Base-by-base conservation (phyloP, 2,797 vertebrate species). In the Premnoplex brunnescens region DNA sequence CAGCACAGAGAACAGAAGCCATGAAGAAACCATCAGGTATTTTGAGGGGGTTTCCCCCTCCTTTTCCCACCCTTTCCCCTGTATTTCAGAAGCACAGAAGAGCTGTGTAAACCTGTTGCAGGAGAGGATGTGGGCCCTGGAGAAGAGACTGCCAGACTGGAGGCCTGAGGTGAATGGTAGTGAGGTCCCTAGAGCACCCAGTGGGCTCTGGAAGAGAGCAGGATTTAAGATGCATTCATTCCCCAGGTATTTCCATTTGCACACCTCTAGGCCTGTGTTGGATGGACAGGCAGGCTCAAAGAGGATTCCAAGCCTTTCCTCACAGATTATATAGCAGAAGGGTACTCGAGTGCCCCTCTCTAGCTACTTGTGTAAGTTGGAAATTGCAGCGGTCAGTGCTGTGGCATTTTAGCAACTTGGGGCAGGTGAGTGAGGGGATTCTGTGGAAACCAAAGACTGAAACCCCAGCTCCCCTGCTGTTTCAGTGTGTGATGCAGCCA, bases 1-100 rank as follows among this genome's bases (percentile, higher is more conserved):
- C 96, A 99, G 99, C 97, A 99, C 98, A 3, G 99, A 99, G 91
- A 99, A 99, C 71, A 75, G 48, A 63, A 98, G 82, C 43, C 99
- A 99, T 4, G 98, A 99, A 94, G 98, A 98, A 78, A 97, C 93
- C 19, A 85, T 99, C 97, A 98, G 99, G 99, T 99, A 97, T 81
- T 94, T 56, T 56, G 21, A 15, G 13, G 56, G 43, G 14, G 3
- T 54, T 7, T 9, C 7, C 7, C 5, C 7, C 2, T 9, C 1
- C 1, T 43, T 51, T 84, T 41, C 19, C 14, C 3, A 13, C 3
- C 3, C 8, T 77, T 77, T 67, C 13, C 22, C 9, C 10, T n/a
- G 6, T 81, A 49, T 56, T 81, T 71, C 73, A 69, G 54, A 84
- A 78, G 28, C 32, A 14, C 27, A 59, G 32, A 73, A 30, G 9